These are phyloP conservation scores for Diachrysia chrysitis DNA, from an alignment of 2,888 invertebrate genomes.

Conservation along the genomic window DNA sequence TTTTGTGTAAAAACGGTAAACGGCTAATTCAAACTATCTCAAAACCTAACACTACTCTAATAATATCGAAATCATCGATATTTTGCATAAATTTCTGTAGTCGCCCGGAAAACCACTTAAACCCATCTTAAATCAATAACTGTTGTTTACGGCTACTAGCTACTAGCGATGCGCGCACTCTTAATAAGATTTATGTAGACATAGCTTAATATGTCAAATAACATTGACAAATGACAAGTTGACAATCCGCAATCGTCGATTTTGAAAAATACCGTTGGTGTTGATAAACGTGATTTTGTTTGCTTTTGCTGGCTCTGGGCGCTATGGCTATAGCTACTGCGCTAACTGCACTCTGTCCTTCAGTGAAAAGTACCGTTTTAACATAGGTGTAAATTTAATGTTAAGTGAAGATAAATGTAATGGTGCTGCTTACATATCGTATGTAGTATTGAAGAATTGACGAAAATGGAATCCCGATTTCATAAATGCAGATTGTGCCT, in stretches of 20 bases:
- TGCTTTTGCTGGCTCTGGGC: neutral
- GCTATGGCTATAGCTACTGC: too few relatives aligned
- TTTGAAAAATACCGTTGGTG: constrained; percentile 48
- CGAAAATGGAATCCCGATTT: constrained; percentile 73
- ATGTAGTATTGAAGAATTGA: constrained; percentile 7
- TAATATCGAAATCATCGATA: too few relatives aligned
- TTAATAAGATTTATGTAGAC: too few relatives aligned
- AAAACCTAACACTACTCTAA: too few relatives aligned
- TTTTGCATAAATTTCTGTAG: too few relatives aligned
- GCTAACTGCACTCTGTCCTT: neutral
- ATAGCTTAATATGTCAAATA: neutral
- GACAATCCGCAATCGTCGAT: neutral
- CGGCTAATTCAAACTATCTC: too few relatives aligned
- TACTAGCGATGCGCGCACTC: too few relatives aligned
- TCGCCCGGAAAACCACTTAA: too few relatives aligned
- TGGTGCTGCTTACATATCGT: constrained; percentile 19
- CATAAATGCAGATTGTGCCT: constrained; percentile 85
- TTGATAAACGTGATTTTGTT: neutral
- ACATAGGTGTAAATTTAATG: constrained; percentile 28
- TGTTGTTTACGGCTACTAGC: too few relatives aligned
- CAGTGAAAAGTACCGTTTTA: constrained; percentile 28
- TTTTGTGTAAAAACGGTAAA: too few relatives aligned
- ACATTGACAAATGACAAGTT: neutral
- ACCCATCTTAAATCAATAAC: too few relatives aligned
- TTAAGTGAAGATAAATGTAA: constrained; percentile 37